Evolutionary conservation across 2,113 vertebrate genomes (phyloP).

Genomic region (Lasiurus borealis): DNA sequence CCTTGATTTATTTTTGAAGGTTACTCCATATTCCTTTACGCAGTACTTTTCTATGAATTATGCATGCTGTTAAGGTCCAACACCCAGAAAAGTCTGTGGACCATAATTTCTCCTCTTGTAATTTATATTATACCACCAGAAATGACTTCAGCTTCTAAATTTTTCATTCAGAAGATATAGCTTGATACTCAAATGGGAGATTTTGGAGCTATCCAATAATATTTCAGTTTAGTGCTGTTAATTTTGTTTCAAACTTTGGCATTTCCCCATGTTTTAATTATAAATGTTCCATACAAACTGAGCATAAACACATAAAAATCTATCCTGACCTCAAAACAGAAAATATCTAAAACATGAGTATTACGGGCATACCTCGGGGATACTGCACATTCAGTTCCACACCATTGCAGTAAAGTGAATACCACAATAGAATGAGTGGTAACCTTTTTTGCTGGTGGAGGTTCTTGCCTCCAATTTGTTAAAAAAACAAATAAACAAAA

Average conservation of each 20-base stretch:
- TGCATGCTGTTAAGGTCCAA: constrained; percentile 75
- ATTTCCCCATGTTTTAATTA: constrained; percentile 32
- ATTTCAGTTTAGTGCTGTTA: not conserved
- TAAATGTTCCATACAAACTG: not conserved
- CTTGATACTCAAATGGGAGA: constrained; percentile 49
- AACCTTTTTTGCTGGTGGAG: not conserved
- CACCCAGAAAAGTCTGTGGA: constrained; percentile 65
- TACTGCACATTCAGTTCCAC: not conserved
- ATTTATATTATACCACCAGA: constrained; percentile 74
- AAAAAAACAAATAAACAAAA: not conserved
- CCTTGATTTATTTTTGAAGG: constrained; percentile 83
- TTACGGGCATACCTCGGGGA: not conserved
- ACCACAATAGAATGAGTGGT: not conserved
- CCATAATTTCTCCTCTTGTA: constrained; percentile 74
- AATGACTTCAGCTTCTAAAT: constrained; percentile 72
- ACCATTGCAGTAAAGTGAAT: not conserved
- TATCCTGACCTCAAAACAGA: not conserved
- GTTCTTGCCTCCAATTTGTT: not conserved
- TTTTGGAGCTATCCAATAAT: constrained; percentile 4
- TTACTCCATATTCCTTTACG: constrained; percentile 73
- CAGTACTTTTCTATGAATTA: constrained; percentile 79
- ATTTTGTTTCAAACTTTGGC: constrained; percentile 42
- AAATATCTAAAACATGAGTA: not conserved
- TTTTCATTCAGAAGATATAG: constrained; percentile 64
- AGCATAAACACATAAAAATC: not conserved